Percentiles rank a stretch among this genome's conserved stretches.
These are phyloP conservation scores for Lophotis ruficrista DNA, from an alignment of 2,113 vertebrate genomes.

Conservation along the genomic window DNA sequence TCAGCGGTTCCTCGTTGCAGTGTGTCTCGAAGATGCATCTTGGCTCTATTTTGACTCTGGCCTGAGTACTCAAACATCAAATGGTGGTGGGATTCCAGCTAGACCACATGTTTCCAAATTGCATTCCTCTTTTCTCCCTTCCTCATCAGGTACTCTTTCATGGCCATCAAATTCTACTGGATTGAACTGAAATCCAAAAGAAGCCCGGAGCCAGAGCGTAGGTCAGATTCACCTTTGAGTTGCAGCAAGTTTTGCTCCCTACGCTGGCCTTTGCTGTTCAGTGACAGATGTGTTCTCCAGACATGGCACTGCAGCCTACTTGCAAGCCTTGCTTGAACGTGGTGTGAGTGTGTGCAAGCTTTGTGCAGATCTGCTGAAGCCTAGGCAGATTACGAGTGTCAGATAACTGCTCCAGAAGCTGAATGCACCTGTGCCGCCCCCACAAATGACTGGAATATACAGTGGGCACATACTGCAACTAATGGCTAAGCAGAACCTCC, in stretches of 20 bases:
- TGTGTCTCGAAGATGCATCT: background rate
- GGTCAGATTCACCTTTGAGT: background rate
- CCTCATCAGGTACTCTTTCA: background rate
- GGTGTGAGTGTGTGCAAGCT: background rate
- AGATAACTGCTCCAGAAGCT: background rate
- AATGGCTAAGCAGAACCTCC: background rate
- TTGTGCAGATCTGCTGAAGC: background rate
- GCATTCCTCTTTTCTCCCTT: background rate
- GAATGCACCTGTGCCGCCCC: background rate
- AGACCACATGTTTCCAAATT: background rate
- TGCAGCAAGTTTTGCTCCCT: background rate
- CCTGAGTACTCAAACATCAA: background rate
- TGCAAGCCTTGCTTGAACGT: background rate
- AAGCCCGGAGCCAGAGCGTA: background rate
- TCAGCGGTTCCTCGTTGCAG: background rate
- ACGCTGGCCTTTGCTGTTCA: background rate
- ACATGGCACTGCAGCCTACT: background rate
- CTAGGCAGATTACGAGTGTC: background rate
- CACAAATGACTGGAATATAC: background rate
- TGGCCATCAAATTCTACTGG: background rate
- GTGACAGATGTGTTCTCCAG: background rate
- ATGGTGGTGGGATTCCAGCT: background rate
- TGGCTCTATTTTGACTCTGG: background rate
- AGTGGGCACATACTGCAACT: background rate
- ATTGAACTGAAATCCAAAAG: slow-evolving; percentile 5